A percentile compares a stretch with the other conserved stretches of the same genome.
Evolutionary conservation across 2,113 vertebrate species (phyloP).

Genomic region (Plecturocebus donacophilus): DNA sequence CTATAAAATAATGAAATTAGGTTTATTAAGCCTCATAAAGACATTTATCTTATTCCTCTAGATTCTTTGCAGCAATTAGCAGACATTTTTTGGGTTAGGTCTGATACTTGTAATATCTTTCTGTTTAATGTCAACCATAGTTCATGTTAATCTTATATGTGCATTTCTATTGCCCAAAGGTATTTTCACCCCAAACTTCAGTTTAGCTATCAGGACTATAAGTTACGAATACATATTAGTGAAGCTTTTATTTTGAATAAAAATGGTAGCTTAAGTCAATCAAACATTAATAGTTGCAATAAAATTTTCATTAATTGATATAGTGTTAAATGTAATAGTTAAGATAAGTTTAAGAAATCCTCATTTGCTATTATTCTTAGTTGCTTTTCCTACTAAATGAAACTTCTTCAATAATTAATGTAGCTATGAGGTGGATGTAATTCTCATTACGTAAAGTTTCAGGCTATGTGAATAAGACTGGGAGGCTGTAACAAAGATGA

Average conservation of each 20-base stretch:
- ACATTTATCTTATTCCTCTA: conserved; percentile 31
- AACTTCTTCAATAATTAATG: background rate
- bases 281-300: background rate
- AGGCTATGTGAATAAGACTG: background rate
- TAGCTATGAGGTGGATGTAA: background rate
- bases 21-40: background rate
- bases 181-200: background rate
- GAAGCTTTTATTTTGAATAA: conserved; percentile 7
- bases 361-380: background rate
- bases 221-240: background rate
- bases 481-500: background rate
- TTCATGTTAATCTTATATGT: background rate
- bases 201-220: background rate
- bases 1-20: background rate
- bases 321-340: background rate
- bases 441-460: background rate
- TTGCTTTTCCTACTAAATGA: background rate
- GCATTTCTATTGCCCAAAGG: background rate
- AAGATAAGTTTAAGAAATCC: background rate
- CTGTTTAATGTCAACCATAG: background rate
- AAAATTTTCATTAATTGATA: background rate
- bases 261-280: background rate
- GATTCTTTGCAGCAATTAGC: background rate
- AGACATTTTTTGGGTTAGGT: background rate
- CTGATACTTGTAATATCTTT: background rate